Evolutionary conservation across 1,140 invertebrate species (phyloP).

Genomic region (Ylistrum balloti): DNA sequence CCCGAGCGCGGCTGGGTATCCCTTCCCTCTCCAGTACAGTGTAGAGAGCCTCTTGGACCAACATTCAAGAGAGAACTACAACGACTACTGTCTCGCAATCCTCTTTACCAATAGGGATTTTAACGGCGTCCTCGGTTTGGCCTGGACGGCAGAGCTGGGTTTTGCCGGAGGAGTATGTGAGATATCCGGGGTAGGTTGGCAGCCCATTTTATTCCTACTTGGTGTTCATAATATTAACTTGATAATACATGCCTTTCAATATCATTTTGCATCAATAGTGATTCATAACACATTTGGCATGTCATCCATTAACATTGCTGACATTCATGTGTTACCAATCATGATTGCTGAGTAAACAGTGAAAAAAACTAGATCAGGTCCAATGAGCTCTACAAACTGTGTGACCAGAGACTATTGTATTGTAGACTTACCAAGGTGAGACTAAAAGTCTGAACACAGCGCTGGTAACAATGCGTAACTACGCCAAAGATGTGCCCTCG

Average conservation of each 20-base stretch:
- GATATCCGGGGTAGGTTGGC: conserved; percentile 86
- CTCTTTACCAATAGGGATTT: conserved; percentile 99
- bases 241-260: no score
- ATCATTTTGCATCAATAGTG: no score
- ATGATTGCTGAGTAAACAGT: no score
- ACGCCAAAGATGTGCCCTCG: conserved; percentile 96
- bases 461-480: conserved; percentile 99
- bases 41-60: conserved; percentile 98
- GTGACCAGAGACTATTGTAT: not conserved
- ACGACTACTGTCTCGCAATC: conserved; percentile 98
- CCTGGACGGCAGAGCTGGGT: conserved; percentile 93
- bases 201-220: no score
- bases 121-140: conserved; percentile 97
- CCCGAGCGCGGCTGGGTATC: conserved; percentile 92
- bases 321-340: no score
- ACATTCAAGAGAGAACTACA: conserved; percentile 97
- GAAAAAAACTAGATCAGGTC: no score
- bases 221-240: no score
- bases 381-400: no score
- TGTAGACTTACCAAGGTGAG: conserved; percentile 64
- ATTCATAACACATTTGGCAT: no score
- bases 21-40: conserved; percentile 95
- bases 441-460: conserved; percentile 94
- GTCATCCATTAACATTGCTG: no score
- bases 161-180: conserved; percentile 99